Conservation (phyloP, 1,140 invertebrate species). For the Aricia agestis region DNA sequence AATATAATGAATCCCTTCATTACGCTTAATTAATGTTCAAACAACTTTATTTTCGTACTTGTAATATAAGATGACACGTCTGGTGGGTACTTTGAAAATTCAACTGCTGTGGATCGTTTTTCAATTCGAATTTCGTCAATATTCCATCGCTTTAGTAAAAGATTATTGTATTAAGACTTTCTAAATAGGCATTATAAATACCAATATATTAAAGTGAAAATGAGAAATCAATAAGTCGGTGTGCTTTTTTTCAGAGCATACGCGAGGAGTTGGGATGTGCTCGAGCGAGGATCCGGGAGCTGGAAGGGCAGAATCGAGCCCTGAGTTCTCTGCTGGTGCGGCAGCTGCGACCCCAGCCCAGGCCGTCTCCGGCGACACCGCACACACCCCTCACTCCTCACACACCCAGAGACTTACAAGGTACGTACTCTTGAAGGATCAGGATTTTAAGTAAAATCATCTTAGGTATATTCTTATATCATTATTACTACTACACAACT, state of each 20-base stretch:
- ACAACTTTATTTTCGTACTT: background rate
- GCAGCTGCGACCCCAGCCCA: conserved; percentile 77
- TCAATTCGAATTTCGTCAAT: no score
- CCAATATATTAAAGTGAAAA: no score
- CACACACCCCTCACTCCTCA: conserved; percentile 57
- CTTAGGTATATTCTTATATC: no score
- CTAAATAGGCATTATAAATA: no score
- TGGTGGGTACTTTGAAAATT: background rate
- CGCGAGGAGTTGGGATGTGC: conserved; percentile 81
- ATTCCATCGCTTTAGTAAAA: no score
- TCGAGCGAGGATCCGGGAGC: conserved; percentile 80
- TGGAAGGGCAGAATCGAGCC: conserved; percentile 82
- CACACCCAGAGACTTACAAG: conserved; percentile 56
- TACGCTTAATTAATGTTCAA: conserved; percentile 5
- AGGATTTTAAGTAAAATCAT: background rate
- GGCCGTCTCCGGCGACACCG: conserved; percentile 71
- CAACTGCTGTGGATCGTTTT: background rate
- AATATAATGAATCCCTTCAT: background rate
- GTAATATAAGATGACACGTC: background rate
- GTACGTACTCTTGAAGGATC: no score
- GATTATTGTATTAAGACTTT: no score
- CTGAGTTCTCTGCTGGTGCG: conserved; percentile 81
- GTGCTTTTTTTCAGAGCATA: conserved; percentile 73
- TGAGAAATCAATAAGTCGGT: no score
- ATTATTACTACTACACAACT: no score